phyloP scores from a whole-genome alignment of 2,888 invertebrate genomes.

The Sesia bembeciformis region DNA sequence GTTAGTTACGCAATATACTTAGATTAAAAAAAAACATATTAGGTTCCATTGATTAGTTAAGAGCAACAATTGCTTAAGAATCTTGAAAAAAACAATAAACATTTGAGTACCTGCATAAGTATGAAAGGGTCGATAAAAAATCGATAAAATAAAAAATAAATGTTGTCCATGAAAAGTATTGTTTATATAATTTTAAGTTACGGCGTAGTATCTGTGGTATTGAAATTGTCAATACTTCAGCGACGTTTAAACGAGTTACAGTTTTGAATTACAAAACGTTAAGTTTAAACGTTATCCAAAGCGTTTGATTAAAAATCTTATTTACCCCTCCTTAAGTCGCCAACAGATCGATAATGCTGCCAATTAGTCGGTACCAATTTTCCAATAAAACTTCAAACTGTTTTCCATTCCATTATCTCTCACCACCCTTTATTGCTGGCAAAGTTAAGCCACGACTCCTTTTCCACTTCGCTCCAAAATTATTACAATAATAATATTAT shows the following conservation, averaged over 20 bases:
- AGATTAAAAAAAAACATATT: too few relatives aligned
- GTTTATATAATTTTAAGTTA: too few relatives aligned
- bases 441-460: conserved; percentile 69
- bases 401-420: conserved; percentile 75
- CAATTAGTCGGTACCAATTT: conserved; percentile 72
- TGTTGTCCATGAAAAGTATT: too few relatives aligned
- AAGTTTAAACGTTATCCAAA: conserved; percentile 18
- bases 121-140: too few relatives aligned
- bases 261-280: conserved; percentile 7
- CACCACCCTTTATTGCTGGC: conserved; percentile 70
- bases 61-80: too few relatives aligned
- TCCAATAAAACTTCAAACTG: conserved; percentile 75
- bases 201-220: too few relatives aligned
- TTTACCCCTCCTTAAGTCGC: conserved; percentile 35
- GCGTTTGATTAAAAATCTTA: conserved; percentile 38
- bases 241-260: conserved; percentile 21
- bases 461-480: conserved; percentile 61
- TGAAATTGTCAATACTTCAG: too few relatives aligned
- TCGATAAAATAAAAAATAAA: too few relatives aligned
- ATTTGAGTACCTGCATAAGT: too few relatives aligned
- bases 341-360: conserved; percentile 65
- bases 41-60: too few relatives aligned
- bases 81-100: too few relatives aligned
- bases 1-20: too few relatives aligned
- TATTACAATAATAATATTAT: conserved; percentile 75